Percentiles rank a stretch among this genome's conserved stretches.
Conservation (phyloP, 2,113 vertebrate genomes). For the Zosterops japonicus region DNA sequence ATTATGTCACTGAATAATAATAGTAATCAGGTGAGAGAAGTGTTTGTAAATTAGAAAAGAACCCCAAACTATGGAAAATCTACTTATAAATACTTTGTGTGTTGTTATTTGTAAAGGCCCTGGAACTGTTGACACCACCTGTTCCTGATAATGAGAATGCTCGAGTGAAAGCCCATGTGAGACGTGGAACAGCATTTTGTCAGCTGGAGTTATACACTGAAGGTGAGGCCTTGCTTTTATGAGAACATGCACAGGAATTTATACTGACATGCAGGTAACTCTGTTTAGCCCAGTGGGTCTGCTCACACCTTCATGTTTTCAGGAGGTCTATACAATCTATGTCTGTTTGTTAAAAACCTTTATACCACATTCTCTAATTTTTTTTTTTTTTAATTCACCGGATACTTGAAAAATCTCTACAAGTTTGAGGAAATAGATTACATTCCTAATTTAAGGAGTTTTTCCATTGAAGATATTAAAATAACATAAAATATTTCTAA, state of each 20-base stretch:
- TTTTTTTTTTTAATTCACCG: neutral
- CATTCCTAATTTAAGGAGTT: neutral
- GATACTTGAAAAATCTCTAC: neutral
- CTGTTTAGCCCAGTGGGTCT: neutral
- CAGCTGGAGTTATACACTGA: slow-evolving; percentile 89
- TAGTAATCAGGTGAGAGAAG: neutral
- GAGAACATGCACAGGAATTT: neutral
- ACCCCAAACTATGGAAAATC: neutral
- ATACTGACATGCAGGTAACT: neutral
- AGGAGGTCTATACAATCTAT: neutral
- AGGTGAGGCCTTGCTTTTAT: slow-evolving; percentile 72
- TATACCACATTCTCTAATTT: neutral
- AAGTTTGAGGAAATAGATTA: neutral
- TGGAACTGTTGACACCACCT: slow-evolving; percentile 87
- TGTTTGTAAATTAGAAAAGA: neutral
- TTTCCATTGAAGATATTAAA: neutral
- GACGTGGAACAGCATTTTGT: slow-evolving; percentile 91
- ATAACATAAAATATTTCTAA: neutral
- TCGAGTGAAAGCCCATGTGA: slow-evolving; percentile 84
- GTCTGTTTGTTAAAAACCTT: neutral
- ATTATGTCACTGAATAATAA: neutral
- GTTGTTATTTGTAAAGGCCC: slow-evolving; percentile 76
- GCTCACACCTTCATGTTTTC: neutral
- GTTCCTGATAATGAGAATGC: slow-evolving; percentile 83
- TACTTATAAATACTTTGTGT: neutral